Conservation (phyloP, 2,797 vertebrate species). For the Hylomyscus alleni region DNA sequence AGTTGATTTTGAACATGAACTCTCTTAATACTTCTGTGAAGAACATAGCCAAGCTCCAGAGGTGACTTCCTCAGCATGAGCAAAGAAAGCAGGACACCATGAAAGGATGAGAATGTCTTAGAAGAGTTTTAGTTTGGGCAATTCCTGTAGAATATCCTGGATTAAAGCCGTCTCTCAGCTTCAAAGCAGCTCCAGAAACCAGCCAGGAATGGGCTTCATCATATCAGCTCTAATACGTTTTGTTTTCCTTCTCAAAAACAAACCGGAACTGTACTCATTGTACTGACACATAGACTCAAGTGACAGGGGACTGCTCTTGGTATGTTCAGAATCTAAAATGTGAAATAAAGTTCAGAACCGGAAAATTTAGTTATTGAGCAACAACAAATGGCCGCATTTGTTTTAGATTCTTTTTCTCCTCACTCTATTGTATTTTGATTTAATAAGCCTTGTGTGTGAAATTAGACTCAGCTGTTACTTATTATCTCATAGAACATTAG, state of each 20-base stretch:
- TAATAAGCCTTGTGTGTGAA: conserved; percentile 73
- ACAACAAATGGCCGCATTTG: conserved; percentile 76
- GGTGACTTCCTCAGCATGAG: conserved; percentile 27
- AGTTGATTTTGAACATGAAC: conserved; percentile 65
- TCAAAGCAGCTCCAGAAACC: conserved; percentile 64
- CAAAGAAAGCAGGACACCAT: background rate
- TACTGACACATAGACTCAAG: conserved; percentile 52
- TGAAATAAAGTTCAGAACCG: conserved; percentile 85
- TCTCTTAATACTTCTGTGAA: conserved; percentile 68
- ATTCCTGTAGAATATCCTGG: background rate
- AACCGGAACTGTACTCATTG: conserved; percentile 68
- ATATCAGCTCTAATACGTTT: background rate
- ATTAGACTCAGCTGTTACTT: conserved; percentile 66
- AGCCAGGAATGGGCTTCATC: conserved; percentile 38
- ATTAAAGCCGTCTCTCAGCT: conserved; percentile 67
- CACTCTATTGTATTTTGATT: conserved; percentile 73
- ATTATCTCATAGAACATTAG: conserved; percentile 65
- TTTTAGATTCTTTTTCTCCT: conserved; percentile 72
- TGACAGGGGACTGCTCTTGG: conserved; percentile 38
- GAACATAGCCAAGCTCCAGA: conserved; percentile 57
- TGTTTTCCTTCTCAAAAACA: conserved; percentile 55
- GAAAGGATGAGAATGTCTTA: background rate
- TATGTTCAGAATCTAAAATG: conserved; percentile 83
- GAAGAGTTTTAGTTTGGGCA: conserved; percentile 24
- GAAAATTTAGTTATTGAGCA: conserved; percentile 79